These are phyloP conservation scores for Sus cebifrons DNA, from an alignment of 2,797 vertebrate species.

Conservation along the genomic window DNA sequence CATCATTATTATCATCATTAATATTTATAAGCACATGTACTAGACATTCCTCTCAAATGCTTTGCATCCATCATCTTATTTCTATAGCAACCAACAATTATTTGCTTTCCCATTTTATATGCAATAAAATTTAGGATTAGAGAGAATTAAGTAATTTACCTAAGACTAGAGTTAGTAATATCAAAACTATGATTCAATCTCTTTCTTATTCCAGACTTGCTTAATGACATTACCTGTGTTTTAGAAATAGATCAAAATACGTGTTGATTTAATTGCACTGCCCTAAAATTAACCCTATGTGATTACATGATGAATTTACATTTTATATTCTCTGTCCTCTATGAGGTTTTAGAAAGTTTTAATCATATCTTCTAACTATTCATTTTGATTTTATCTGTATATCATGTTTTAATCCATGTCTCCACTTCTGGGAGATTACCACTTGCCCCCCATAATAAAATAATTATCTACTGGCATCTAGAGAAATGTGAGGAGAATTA, in stretches of 20 bases:
- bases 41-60: neutral
- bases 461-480: neutral
- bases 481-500: neutral
- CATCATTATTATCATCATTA: neutral
- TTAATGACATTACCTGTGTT: neutral
- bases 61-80: neutral
- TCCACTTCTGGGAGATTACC: neutral
- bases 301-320: neutral
- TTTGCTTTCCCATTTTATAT: neutral
- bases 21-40: neutral
- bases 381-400: neutral
- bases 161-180: neutral
- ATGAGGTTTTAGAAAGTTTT: neutral
- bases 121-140: neutral
- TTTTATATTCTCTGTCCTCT: neutral
- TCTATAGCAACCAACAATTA: neutral
- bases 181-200: neutral
- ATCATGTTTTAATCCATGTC: neutral
- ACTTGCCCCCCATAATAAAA: neutral
- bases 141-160: neutral
- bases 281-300: neutral
- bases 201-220: neutral
- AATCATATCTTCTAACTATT: slow-evolving; percentile 4
- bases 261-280: neutral
- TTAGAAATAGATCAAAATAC: neutral